Conservation (phyloP, 2,888 invertebrate genomes). For the Girardia tigrina region DNA sequence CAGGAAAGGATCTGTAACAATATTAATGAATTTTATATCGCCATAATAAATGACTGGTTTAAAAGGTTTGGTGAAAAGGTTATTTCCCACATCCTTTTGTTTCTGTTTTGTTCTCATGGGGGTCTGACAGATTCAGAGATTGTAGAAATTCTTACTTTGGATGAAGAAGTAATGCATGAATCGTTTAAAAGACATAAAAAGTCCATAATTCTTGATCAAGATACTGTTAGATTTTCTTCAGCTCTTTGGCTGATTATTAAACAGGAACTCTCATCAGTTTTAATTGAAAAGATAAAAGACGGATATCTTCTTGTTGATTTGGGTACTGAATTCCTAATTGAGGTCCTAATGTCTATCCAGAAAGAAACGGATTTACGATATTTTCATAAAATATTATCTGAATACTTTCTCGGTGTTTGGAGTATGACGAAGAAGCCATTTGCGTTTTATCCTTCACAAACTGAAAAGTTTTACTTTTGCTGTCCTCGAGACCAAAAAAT, state of each 20-base stretch:
- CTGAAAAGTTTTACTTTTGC: slow-evolving; percentile 39
- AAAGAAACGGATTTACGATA: slow-evolving; percentile 40
- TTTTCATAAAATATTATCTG: slow-evolving; percentile 45
- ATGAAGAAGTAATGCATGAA: slow-evolving; percentile 44
- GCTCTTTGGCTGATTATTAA: slow-evolving; percentile 44
- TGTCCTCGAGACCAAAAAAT: slow-evolving; percentile 43
- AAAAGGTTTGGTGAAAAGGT: slow-evolving; percentile 41
- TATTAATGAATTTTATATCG: neutral
- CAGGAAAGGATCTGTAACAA: neutral
- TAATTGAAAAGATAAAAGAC: slow-evolving; percentile 41
- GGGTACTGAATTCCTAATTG: slow-evolving; percentile 41
- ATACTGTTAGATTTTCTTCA: slow-evolving; percentile 40
- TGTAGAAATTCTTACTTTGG: slow-evolving; percentile 47
- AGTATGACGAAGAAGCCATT: slow-evolving; percentile 40
- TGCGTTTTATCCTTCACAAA: slow-evolving; percentile 13
- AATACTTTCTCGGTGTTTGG: slow-evolving; percentile 47
- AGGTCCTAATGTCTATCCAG: slow-evolving; percentile 39
- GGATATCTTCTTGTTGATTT: slow-evolving; percentile 43
- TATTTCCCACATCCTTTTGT: slow-evolving; percentile 41
- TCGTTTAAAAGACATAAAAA: slow-evolving; percentile 40
- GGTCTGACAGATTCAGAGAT: slow-evolving; percentile 49
- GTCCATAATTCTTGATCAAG: slow-evolving; percentile 37
- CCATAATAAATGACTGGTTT: slow-evolving; percentile 41
- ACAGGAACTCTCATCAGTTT: slow-evolving; percentile 41
- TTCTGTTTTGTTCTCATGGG: slow-evolving; percentile 43